phyloP scores from a whole-genome alignment of 1,140 invertebrate species.

The Brachionus manjavacas region DNA sequence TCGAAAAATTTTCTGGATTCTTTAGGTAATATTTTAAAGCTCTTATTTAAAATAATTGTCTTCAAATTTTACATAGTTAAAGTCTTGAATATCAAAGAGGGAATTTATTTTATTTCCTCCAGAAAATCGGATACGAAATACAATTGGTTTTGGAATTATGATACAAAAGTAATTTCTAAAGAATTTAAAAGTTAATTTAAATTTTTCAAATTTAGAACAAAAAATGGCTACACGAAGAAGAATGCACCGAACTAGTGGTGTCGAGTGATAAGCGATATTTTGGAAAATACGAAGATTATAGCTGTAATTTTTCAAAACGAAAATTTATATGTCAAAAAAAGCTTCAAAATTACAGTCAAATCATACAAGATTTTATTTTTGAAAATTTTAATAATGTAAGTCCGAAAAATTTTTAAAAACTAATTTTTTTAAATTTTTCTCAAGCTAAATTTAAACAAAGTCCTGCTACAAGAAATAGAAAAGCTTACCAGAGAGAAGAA shows the following conservation, averaged over 20 bases:
- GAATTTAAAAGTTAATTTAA: not conserved
- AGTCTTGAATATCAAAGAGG: not conserved
- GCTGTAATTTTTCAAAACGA: not conserved
- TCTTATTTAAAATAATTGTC: not conserved
- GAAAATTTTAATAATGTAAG: not conserved
- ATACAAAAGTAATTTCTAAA: not conserved
- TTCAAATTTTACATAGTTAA: not conserved
- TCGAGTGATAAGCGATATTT: not conserved
- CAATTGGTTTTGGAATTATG: not conserved
- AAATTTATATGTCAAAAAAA: conserved; percentile 24
- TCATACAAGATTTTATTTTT: not conserved
- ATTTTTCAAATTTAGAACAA: not conserved
- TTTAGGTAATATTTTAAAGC: not conserved
- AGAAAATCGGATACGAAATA: not conserved
- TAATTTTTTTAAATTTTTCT: not conserved
- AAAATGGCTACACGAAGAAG: not conserved
- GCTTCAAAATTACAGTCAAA: not conserved
- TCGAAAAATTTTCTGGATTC: not conserved
- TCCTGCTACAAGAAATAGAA: not conserved
- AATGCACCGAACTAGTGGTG: not conserved
- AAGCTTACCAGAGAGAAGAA: not conserved
- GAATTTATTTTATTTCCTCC: not conserved
- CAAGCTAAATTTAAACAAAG: not conserved
- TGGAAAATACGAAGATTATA: conserved; percentile 9
- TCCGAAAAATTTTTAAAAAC: not conserved